Percentiles rank a stretch among this genome's conserved stretches.
Conservation (phyloP, 2,888 invertebrate species). For the Escarpia spicata region DNA sequence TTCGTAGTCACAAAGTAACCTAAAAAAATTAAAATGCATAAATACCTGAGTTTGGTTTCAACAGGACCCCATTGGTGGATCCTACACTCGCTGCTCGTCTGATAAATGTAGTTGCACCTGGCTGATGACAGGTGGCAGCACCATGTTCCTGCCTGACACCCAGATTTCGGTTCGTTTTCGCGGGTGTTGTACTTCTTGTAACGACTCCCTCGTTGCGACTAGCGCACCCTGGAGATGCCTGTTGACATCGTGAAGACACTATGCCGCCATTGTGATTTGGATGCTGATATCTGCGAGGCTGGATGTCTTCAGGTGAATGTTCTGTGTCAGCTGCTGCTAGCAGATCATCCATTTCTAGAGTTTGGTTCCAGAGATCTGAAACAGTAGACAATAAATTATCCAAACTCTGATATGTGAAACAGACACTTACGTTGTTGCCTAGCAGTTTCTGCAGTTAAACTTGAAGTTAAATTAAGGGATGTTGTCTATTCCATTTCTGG, state of each 20-base stretch:
- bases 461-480: background rate
- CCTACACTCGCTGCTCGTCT: background rate
- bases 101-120: background rate
- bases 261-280: background rate
- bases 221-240: background rate
- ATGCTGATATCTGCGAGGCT: background rate
- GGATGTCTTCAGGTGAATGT: constrained; percentile 6
- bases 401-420: background rate
- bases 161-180: background rate
- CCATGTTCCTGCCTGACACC: constrained; percentile 3
- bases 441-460: background rate
- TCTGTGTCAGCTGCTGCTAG: constrained; percentile 17
- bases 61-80: background rate
- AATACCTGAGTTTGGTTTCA: background rate
- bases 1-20: too few relatives aligned
- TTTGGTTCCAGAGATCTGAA: constrained; percentile 54
- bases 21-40: background rate
- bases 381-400: constrained; percentile 45
- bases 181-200: background rate
- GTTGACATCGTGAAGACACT: background rate
- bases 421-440: background rate
- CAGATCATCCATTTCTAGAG: constrained; percentile 44
- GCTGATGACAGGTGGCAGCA: background rate
- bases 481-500: too few relatives aligned
- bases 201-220: background rate